phyloP scores from a whole-genome alignment of 2,113 vertebrate genomes.

The Festucalex cinctus region DNA sequence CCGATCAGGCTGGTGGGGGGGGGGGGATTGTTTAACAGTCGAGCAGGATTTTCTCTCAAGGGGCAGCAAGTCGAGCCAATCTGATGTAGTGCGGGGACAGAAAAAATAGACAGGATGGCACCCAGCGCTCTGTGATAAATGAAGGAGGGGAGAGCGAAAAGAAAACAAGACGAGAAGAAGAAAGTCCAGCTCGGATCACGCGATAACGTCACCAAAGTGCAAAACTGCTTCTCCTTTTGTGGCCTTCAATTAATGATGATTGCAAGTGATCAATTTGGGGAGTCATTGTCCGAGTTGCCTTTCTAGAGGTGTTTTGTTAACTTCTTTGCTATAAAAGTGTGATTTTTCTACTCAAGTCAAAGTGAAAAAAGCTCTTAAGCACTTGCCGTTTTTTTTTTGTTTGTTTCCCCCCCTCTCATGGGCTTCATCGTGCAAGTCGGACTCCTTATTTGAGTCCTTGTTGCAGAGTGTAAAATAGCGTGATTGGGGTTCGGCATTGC shows the following conservation, averaged over 20 bases:
- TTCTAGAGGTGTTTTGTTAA: neutral
- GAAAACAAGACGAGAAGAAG: neutral
- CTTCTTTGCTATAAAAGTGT: neutral
- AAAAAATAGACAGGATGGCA: constrained; percentile 7
- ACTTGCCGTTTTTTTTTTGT: neutral
- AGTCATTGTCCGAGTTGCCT: neutral
- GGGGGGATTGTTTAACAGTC: constrained; percentile 29
- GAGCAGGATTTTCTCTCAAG: constrained; percentile 30
- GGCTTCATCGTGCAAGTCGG: no score
- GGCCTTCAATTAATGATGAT: neutral
- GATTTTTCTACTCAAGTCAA: neutral
- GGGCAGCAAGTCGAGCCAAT: constrained; percentile 14
- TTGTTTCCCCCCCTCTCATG: no score
- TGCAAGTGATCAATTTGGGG: neutral
- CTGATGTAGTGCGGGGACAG: constrained; percentile 18
- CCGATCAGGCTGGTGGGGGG: neutral
- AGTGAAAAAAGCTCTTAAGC: no score
- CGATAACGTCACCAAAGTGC: neutral
- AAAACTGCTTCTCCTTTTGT: neutral
- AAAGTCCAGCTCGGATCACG: neutral
- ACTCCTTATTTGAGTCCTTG: no score
- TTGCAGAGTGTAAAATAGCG: no score
- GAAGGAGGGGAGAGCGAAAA: neutral
- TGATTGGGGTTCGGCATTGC: no score
- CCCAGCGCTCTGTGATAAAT: neutral